Conservation (phyloP, 2,797 vertebrate genomes). For the Vespertilio murinus region DNA sequence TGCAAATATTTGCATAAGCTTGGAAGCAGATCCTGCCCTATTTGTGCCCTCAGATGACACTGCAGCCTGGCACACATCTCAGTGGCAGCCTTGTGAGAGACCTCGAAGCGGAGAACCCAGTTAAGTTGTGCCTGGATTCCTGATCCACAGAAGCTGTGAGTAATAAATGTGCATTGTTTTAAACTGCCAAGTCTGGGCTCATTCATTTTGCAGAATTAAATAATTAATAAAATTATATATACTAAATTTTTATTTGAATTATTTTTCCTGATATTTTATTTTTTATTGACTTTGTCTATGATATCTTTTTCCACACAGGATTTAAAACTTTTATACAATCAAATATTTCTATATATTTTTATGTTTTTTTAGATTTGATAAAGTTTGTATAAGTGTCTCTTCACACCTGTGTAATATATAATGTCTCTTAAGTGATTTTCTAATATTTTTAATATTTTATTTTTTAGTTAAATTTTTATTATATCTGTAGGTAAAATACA, state of each 20-base stretch:
- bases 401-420: neutral
- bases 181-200: neutral
- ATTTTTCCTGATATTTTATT: neutral
- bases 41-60: neutral
- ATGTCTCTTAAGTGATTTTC: neutral
- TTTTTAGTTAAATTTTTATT: neutral
- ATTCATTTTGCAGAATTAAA: neutral
- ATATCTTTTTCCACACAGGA: neutral
- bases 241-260: neutral
- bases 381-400: neutral
- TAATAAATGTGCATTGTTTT: neutral
- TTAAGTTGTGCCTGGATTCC: neutral
- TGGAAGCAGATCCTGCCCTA: neutral
- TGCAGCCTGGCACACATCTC: neutral
- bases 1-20: neutral
- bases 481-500: neutral
- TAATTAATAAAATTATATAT: neutral
- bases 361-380: constrained; percentile 17
- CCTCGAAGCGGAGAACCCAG: neutral
- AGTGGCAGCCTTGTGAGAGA: neutral
- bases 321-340: neutral
- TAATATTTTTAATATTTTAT: neutral
- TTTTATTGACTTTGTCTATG: constrained; percentile 18
- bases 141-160: neutral
- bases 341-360: constrained; percentile 1